A percentile compares a stretch with the other conserved stretches of the same genome.
Evolutionary conservation across 2,797 vertebrate species (phyloP).

Genomic region (Podarcis lilfordi): DNA sequence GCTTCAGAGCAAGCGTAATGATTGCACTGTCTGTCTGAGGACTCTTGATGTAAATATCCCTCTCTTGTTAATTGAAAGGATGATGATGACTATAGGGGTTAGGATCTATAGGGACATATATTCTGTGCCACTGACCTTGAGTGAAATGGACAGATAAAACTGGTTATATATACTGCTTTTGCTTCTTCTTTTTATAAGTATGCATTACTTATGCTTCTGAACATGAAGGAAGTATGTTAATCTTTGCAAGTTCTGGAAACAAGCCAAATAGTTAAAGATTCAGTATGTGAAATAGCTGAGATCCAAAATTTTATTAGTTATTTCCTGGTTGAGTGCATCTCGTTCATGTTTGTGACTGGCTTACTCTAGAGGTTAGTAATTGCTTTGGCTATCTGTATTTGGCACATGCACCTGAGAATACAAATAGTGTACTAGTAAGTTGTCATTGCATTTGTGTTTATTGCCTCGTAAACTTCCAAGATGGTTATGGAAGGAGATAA

Average conservation of each 20-base stretch:
- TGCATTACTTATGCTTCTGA: not conserved
- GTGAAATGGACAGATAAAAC: not conserved
- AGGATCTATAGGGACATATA: not conserved
- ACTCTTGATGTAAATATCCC: not conserved
- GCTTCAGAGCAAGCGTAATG: not conserved
- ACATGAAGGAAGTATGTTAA: not conserved
- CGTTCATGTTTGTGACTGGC: not conserved
- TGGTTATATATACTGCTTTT: not conserved
- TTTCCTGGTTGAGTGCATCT: not conserved
- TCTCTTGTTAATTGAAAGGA: not conserved
- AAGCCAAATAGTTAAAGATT: not conserved
- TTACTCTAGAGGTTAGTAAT: not conserved
- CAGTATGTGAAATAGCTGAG: not conserved
- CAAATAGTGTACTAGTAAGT: conserved; percentile 13
- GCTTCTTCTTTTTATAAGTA: not conserved
- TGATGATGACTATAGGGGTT: not conserved
- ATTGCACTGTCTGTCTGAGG: not conserved
- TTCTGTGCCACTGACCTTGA: not conserved
- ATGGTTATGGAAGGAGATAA: accelerated
- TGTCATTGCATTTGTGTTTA: conserved; percentile 6
- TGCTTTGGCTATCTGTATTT: conserved; percentile 25
- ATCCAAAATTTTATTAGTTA: not conserved
- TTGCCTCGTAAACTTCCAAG: conserved; percentile 16
- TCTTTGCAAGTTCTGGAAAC: not conserved
- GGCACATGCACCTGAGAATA: not conserved